Percentiles rank a stretch among this genome's conserved stretches.
Conservation (phyloP, 2,888 invertebrate species). For the Apamea monoglypha region DNA sequence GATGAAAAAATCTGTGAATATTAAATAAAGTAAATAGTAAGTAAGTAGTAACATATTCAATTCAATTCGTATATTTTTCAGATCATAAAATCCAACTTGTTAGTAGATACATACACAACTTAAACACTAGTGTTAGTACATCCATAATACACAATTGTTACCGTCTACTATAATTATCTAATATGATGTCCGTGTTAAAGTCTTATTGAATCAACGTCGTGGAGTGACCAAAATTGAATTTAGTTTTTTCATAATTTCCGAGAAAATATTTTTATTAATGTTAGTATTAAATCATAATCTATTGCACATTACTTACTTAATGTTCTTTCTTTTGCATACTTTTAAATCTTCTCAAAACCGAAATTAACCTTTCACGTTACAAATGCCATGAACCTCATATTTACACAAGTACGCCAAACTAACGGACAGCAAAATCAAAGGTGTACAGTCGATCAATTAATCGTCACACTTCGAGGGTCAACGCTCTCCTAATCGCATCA, state of each 20-base stretch:
- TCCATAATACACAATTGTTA: too few species aligned
- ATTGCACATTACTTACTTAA: not conserved
- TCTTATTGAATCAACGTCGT: not conserved
- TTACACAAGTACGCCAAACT: not conserved
- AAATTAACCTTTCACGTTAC: too few species aligned
- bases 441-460: constrained; percentile 69
- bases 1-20: not conserved
- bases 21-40: not conserved
- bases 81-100: too few species aligned
- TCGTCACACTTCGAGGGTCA: constrained; percentile 75
- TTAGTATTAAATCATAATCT: not conserved
- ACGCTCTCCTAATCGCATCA: constrained; percentile 84
- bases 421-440: constrained; percentile 49
- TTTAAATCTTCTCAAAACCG: not conserved
- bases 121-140: too few species aligned
- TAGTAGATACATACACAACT: too few species aligned
- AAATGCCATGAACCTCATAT: not conserved
- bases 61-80: too few species aligned
- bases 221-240: not conserved
- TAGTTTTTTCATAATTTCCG: not conserved
- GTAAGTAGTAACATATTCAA: too few species aligned
- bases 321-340: not conserved
- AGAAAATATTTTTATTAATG: not conserved
- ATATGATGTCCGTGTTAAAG: not conserved
- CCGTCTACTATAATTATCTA: not conserved